A percentile compares a stretch with the other conserved stretches of the same genome.
Conservation (phyloP, 1,140 invertebrate genomes). For the Mycetomoellerius zeteki region DNA sequence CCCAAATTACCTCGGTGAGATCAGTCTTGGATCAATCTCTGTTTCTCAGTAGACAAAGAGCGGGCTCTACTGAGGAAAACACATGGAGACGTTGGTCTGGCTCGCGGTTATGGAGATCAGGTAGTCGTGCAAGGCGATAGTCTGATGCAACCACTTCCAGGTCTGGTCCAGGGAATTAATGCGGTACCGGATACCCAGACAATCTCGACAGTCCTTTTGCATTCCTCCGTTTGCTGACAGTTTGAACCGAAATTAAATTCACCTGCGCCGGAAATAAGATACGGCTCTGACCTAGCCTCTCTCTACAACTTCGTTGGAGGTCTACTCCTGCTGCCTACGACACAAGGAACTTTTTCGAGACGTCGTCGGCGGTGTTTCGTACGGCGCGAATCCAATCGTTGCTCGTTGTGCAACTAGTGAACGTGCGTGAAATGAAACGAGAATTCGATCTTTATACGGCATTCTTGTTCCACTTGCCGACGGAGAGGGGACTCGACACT, state of each 20-base stretch:
- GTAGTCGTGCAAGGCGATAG: slow-evolving; percentile 94
- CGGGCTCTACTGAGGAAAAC: slow-evolving; percentile 76
- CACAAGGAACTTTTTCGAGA: not conserved
- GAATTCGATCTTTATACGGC: slow-evolving; percentile 19
- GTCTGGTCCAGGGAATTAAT: slow-evolving; percentile 94
- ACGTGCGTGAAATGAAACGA: not conserved
- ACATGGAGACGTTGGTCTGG: slow-evolving; percentile 88
- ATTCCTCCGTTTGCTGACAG: slow-evolving; percentile 92
- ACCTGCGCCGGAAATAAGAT: slow-evolving; percentile 18
- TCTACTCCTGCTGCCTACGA: not conserved
- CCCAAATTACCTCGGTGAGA: not conserved
- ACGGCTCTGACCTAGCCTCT: not conserved
- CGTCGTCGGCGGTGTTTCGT: not conserved
- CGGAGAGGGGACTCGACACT: slow-evolving; percentile 15
- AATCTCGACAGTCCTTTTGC: slow-evolving; percentile 93
- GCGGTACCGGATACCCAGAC: slow-evolving; percentile 94
- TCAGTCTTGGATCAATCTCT: slow-evolving; percentile 47
- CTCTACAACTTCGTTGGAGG: not conserved
- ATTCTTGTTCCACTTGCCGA: not conserved
- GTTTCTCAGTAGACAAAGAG: slow-evolving; percentile 4
- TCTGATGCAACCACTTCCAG: slow-evolving; percentile 97
- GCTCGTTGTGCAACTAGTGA: not conserved
- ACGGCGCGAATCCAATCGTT: not conserved
- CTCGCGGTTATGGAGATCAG: slow-evolving; percentile 92
- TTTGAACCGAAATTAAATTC: slow-evolving; percentile 85